phyloP scores from a whole-genome alignment of 2,888 invertebrate genomes.

The Pseudoips prasinana region DNA sequence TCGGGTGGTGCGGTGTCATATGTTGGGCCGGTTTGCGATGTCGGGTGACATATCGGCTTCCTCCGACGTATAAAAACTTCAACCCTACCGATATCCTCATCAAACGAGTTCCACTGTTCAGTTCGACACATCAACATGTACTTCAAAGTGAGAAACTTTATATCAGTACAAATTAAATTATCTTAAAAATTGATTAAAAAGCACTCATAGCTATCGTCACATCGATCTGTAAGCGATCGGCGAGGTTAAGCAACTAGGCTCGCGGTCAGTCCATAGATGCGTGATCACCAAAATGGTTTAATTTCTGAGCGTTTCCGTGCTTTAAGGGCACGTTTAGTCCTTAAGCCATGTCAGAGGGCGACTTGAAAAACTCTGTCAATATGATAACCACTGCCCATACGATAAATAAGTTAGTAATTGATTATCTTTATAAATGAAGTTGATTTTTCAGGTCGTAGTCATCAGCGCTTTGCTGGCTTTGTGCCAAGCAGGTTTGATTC shows the following conservation, averaged over 20 bases:
- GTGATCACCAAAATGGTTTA: too few species aligned
- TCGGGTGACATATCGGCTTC: constrained; percentile 60
- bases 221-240: too few species aligned
- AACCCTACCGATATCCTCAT: constrained; percentile 54
- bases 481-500: constrained; percentile 70
- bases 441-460: constrained; percentile 59
- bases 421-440: neutral
- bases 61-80: constrained; percentile 73
- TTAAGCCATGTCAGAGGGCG: too few species aligned
- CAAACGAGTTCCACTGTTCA: constrained; percentile 63
- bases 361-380: too few species aligned
- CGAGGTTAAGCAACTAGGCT: too few species aligned
- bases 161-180: neutral
- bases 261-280: too few species aligned
- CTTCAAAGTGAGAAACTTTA: constrained; percentile 64
- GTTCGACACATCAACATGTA: constrained; percentile 66
- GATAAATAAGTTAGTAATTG: too few species aligned
- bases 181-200: too few species aligned
- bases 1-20: constrained; percentile 64
- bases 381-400: too few species aligned
- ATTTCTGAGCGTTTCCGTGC: too few species aligned
- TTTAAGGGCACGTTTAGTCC: too few species aligned
- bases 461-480: constrained; percentile 66
- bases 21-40: constrained; percentile 67
- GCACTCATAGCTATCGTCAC: too few species aligned